phyloP scores from a whole-genome alignment of 2,888 invertebrate genomes.

The Nephrotoma guestfalica region DNA sequence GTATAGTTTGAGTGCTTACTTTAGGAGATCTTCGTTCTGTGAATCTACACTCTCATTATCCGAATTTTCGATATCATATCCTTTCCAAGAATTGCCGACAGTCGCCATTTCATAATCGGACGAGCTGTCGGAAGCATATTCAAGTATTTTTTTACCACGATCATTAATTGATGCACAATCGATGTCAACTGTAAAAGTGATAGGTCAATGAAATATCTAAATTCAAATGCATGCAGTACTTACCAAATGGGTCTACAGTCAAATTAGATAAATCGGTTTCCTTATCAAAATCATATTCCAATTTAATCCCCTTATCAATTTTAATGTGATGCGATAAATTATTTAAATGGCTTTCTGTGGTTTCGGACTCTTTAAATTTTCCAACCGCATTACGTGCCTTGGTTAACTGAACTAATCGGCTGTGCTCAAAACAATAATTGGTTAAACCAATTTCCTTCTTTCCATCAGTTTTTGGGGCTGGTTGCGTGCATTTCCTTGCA shows the following conservation, averaged over 20 bases:
- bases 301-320: constrained; percentile 21
- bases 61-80: constrained; percentile 50
- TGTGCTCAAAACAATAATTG: constrained; percentile 56
- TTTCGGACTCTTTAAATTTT: constrained; percentile 45
- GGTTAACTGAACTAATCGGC: constrained; percentile 45
- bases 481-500: constrained; percentile 60
- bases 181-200: constrained; percentile 34
- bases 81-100: constrained; percentile 46
- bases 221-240: not conserved
- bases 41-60: constrained; percentile 67
- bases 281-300: constrained; percentile 27
- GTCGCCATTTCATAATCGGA: constrained; percentile 47
- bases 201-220: constrained; percentile 9
- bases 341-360: constrained; percentile 48
- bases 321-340: constrained; percentile 49
- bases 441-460: constrained; percentile 41
- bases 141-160: constrained; percentile 42
- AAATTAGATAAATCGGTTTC: constrained; percentile 27
- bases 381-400: constrained; percentile 43
- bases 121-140: constrained; percentile 56
- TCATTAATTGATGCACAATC: constrained; percentile 37
- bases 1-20: constrained; percentile 33
- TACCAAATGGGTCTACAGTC: constrained; percentile 6
- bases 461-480: constrained; percentile 59
- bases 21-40: constrained; percentile 58